Percentiles rank a stretch among this genome's conserved stretches.
These are phyloP conservation scores for Dryococelus australis DNA, from an alignment of 2,888 invertebrate genomes.

Conservation along the genomic window DNA sequence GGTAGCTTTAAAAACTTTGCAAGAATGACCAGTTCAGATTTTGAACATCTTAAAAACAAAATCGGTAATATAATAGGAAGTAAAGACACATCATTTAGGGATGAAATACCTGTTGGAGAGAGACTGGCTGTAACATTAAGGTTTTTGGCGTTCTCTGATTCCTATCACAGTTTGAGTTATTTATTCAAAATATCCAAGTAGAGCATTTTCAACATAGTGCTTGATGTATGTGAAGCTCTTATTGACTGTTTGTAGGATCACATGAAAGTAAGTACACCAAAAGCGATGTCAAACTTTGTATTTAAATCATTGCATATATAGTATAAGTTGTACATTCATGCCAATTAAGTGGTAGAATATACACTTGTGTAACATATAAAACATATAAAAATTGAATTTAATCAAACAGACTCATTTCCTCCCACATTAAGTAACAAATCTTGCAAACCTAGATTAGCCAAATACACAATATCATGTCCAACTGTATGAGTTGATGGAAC, in stretches of 20 bases:
- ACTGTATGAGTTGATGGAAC: background rate
- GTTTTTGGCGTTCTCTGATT: background rate
- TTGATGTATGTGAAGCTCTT: no score
- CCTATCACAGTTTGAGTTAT: background rate
- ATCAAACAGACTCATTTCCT: background rate
- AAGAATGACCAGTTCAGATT: background rate
- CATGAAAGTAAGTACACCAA: background rate
- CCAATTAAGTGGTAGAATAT: background rate
- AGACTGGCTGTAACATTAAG: background rate
- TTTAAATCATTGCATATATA: background rate
- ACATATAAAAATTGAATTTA: background rate
- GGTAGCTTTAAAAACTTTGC: constrained; percentile 6
- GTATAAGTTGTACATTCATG: background rate
- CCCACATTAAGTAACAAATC: background rate
- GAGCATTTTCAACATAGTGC: background rate
- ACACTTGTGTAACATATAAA: background rate
- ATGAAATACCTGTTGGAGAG: background rate
- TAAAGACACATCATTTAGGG: background rate
- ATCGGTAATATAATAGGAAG: background rate
- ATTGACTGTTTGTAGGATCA: background rate
- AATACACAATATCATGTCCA: background rate
- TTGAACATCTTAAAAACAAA: background rate
- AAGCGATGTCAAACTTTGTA: background rate
- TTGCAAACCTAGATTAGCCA: background rate
- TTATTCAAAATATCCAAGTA: background rate